Conservation (phyloP, 2,113 vertebrate species). For the Entosphenus tridentatus region DNA sequence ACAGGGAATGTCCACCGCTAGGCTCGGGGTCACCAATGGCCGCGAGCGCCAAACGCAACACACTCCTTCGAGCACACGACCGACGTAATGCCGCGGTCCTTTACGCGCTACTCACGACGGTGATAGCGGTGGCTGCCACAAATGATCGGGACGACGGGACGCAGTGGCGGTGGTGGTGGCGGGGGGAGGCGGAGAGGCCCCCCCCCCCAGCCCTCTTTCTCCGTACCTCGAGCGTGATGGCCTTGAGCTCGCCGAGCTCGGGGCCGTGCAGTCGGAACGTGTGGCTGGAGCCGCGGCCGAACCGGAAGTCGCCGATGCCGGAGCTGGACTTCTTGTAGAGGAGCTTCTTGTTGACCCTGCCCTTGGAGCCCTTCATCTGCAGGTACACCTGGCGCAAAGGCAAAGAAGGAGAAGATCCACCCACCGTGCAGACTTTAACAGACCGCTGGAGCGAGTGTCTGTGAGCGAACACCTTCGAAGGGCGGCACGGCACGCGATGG, state of each 20-base stretch:
- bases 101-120: too few species aligned
- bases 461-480: not conserved
- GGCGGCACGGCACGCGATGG: too few species aligned
- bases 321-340: not conserved
- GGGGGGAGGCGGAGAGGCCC: too few species aligned
- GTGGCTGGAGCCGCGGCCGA: not conserved
- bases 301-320: not conserved
- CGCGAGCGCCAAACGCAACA: too few species aligned
- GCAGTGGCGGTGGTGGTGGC: not conserved
- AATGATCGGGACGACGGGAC: not conserved
- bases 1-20: too few species aligned
- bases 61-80: too few species aligned
- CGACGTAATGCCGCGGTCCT: too few species aligned
- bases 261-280: conserved; percentile 9
- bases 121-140: too few species aligned
- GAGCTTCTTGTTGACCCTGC: conserved; percentile 8
- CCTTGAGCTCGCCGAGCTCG: conserved; percentile 9
- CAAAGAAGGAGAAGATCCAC: not conserved
- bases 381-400: conserved; percentile 8
- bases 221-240: conserved; percentile 9
- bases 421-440: not conserved
- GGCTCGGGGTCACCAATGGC: too few species aligned
- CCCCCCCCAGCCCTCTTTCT: not conserved
- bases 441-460: conserved; percentile 1
- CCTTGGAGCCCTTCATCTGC: conserved; percentile 10